Evolutionary conservation across 2,113 vertebrate genomes (phyloP).

Genomic region (Pimephales promelas): DNA sequence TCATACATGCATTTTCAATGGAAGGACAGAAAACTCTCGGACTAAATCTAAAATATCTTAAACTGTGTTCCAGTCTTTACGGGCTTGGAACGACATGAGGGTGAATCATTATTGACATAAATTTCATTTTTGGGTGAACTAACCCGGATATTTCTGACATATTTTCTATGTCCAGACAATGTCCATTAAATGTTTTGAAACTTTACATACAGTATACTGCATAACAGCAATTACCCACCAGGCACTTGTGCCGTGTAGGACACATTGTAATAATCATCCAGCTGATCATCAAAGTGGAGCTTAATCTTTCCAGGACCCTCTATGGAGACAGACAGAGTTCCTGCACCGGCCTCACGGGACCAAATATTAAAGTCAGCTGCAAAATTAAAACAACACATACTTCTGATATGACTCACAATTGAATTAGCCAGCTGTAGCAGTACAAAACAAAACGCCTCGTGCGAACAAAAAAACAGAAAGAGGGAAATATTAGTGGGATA

Average conservation of each 20-base stretch:
- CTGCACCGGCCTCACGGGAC: slow-evolving; percentile 74
- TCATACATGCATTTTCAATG: too few relatives aligned
- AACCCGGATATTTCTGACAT: neutral
- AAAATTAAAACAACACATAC: slow-evolving; percentile 4
- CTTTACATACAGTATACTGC: neutral
- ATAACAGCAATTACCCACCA: slow-evolving; percentile 60
- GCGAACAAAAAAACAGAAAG: neutral
- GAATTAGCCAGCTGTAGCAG: neutral
- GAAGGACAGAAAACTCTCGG: too few relatives aligned
- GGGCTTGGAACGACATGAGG: too few relatives aligned
- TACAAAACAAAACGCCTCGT: neutral
- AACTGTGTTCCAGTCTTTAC: too few relatives aligned
- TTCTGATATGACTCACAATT: neutral
- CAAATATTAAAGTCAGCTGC: slow-evolving; percentile 36
- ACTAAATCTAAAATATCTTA: too few relatives aligned
- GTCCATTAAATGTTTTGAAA: neutral
- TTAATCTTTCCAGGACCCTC: slow-evolving; percentile 82
- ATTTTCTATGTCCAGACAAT: too few relatives aligned
- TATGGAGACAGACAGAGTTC: slow-evolving; percentile 78
- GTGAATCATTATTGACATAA: too few relatives aligned
- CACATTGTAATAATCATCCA: slow-evolving; percentile 79
- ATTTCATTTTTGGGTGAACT: too few relatives aligned
- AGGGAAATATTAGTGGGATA: neutral
- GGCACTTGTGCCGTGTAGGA: slow-evolving; percentile 81
- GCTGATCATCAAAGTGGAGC: slow-evolving; percentile 78